Percentiles rank a stretch among this genome's conserved stretches.
phyloP scores from a whole-genome alignment of 1,140 invertebrate species.

The Cepaea nemoralis region DNA sequence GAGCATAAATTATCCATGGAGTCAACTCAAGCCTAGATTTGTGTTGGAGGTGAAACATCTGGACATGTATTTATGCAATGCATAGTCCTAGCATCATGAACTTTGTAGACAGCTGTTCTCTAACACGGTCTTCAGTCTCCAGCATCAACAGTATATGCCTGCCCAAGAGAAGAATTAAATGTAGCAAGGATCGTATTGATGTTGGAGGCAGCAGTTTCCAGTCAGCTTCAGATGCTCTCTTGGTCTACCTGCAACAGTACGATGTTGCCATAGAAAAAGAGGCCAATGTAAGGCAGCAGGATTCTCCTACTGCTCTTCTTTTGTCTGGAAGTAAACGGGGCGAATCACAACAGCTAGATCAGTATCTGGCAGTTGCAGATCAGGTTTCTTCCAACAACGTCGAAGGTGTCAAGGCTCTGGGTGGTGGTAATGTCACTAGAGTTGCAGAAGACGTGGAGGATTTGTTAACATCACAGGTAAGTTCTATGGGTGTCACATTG shows the following conservation, averaged over 20 bases:
- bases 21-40: no score
- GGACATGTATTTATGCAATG: no score
- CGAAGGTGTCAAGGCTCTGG: not conserved
- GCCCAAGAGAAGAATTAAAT: conserved; percentile 23
- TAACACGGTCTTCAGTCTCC: not conserved
- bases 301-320: not conserved
- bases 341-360: not conserved
- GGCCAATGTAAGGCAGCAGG: not conserved
- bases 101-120: not conserved
- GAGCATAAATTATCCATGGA: no score
- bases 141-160: not conserved
- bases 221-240: conserved; percentile 58
- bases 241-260: conserved; percentile 58
- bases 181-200: conserved; percentile 42
- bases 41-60: no score
- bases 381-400: not conserved
- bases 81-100: not conserved
- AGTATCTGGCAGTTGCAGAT: not conserved
- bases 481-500: not conserved
- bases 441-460: conserved; percentile 44
- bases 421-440: conserved; percentile 38
- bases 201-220: conserved; percentile 50
- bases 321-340: not conserved
- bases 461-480: conserved; percentile 31
- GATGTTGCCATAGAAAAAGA: conserved; percentile 41